These are phyloP conservation scores for Circaetus cinerascens DNA, from an alignment of 2,113 vertebrate genomes.

Conservation along the genomic window DNA sequence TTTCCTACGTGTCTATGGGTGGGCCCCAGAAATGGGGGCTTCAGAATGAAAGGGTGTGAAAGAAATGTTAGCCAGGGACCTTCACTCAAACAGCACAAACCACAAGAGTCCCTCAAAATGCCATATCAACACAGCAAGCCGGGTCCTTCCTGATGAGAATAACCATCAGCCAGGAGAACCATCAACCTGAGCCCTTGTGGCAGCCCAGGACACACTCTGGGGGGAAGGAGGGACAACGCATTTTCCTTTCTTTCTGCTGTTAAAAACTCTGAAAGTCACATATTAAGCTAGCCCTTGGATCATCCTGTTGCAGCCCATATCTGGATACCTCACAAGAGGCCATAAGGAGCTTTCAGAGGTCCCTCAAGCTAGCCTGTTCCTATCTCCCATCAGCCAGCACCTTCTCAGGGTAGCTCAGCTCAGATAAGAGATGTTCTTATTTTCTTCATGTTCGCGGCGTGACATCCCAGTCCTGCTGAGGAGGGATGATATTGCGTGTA, in stretches of 20 bases:
- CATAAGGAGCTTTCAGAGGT: conserved; percentile 36
- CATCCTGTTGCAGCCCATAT: background rate
- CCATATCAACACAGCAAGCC: background rate
- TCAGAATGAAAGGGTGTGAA: background rate
- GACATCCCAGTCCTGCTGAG: conserved; percentile 8
- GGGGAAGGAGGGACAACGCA: fast-evolving
- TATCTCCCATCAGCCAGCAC: conserved; percentile 64
- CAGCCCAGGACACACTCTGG: background rate
- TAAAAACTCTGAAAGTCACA: background rate
- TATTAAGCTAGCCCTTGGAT: background rate
- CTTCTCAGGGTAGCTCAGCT: conserved; percentile 42
- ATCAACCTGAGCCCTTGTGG: background rate
- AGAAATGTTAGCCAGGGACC: background rate
- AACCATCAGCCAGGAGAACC: background rate
- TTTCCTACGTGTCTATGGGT: fast-evolving
- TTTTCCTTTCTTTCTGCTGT: background rate
- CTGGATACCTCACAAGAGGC: background rate
- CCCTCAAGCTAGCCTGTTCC: background rate
- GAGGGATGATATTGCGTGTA: background rate
- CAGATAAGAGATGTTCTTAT: conserved; percentile 44
- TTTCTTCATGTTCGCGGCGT: background rate
- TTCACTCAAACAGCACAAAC: background rate
- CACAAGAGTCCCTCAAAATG: background rate
- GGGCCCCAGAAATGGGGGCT: background rate
- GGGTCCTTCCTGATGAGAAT: background rate